Evolutionary conservation across 2,888 invertebrate species (phyloP).

Genomic region (Blastobasis lacticolella): DNA sequence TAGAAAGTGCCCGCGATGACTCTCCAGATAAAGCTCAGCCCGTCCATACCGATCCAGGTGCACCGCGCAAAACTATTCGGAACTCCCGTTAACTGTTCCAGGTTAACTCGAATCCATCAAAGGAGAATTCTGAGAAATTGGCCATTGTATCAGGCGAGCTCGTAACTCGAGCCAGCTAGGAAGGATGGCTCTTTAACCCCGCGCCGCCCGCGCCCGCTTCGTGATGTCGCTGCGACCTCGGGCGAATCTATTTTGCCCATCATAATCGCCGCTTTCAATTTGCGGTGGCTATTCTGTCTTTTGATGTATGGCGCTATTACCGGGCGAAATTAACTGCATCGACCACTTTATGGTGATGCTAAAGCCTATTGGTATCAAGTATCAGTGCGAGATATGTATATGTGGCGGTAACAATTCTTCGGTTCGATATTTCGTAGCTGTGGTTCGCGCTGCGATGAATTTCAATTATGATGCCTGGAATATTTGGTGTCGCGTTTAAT

Average conservation of each 20-base stretch:
- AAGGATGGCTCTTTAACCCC: slow-evolving; percentile 65
- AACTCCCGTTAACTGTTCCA: slow-evolving; percentile 41
- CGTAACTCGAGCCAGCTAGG: slow-evolving; percentile 55
- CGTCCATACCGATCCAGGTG: neutral
- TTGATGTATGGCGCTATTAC: slow-evolving; percentile 42
- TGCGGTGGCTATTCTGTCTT: slow-evolving; percentile 55
- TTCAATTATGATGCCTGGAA: too few relatives aligned
- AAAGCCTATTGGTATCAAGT: too few relatives aligned
- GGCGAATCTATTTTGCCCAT: slow-evolving; percentile 65
- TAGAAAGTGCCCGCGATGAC: neutral
- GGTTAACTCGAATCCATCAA: slow-evolving; percentile 51
- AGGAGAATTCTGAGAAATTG: slow-evolving; percentile 62
- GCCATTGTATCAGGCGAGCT: slow-evolving; percentile 61
- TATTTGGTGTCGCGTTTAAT: too few relatives aligned
- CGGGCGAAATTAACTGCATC: too few relatives aligned
- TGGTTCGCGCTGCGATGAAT: too few relatives aligned
- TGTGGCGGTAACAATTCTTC: too few relatives aligned
- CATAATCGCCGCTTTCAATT: slow-evolving; percentile 70
- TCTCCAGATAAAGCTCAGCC: neutral
- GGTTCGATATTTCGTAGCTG: too few relatives aligned
- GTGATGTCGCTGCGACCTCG: slow-evolving; percentile 64
- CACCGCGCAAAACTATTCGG: slow-evolving; percentile 22
- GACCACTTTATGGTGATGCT: too few relatives aligned
- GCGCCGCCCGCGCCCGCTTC: slow-evolving; percentile 28
- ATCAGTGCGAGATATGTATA: too few relatives aligned